phyloP scores from a whole-genome alignment of 2,113 vertebrate species.

The Hystrix cristata region DNA sequence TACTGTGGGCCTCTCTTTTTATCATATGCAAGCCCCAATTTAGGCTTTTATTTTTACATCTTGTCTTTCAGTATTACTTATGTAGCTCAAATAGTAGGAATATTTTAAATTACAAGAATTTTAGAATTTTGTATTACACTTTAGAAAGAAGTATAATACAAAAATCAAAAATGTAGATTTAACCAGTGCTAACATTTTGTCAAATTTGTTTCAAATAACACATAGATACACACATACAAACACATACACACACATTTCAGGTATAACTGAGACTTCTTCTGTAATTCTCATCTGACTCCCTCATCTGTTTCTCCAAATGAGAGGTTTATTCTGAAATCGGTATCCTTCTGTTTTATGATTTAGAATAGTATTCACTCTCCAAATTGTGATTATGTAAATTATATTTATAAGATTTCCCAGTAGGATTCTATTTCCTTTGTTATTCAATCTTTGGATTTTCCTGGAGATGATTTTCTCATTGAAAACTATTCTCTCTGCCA shows the following conservation, averaged over 20 bases:
- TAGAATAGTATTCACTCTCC: conserved; percentile 43
- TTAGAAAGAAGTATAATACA: neutral
- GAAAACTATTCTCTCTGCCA: conserved; percentile 33
- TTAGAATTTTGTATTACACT: neutral
- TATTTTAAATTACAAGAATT: conserved; percentile 34
- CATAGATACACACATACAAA: neutral
- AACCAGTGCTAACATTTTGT: neutral
- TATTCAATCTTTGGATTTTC: conserved; percentile 38
- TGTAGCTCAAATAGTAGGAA: neutral
- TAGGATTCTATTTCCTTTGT: neutral
- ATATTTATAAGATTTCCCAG: neutral
- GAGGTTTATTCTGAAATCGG: neutral
- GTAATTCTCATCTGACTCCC: neutral
- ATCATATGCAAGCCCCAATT: neutral
- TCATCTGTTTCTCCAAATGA: neutral
- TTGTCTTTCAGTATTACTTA: neutral
- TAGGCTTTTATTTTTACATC: neutral
- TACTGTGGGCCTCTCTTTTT: neutral
- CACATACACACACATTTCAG: neutral
- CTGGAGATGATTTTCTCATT: conserved; percentile 9
- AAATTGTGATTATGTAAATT: neutral
- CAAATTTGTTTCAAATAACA: conserved; percentile 1
- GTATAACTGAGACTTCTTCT: neutral
- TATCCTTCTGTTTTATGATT: neutral
- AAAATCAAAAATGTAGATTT: neutral